phyloP scores from a whole-genome alignment of 2,113 vertebrate species.

The Corythaeola cristata region DNA sequence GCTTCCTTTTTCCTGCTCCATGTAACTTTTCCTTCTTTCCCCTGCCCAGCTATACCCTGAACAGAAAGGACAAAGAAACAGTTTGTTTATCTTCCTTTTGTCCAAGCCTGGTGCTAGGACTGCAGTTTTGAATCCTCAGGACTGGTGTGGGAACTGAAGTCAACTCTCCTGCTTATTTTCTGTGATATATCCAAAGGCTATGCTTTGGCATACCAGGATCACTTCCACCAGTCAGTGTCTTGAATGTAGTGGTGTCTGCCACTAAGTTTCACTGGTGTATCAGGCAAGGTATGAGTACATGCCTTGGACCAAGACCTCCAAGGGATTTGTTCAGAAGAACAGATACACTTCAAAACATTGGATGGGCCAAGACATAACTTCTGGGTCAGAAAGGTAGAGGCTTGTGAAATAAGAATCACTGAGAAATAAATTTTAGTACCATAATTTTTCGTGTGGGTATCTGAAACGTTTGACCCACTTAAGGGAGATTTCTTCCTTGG shows the following conservation, averaged over 20 bases:
- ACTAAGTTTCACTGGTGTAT: not conserved
- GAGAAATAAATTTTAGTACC: not conserved
- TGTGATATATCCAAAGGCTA: not conserved
- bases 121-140: not conserved
- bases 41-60: rapidly evolving
- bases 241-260: not conserved
- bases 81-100: not conserved
- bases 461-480: not conserved
- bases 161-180: not conserved
- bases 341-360: not conserved
- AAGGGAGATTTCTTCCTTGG: not conserved
- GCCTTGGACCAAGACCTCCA: not conserved
- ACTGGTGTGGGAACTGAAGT: not conserved
- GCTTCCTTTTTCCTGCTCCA: not conserved
- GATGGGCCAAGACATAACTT: not conserved
- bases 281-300: not conserved
- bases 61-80: not conserved
- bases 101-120: not conserved
- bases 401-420: not conserved
- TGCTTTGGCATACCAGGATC: not conserved
- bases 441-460: rapidly evolving
- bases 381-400: not conserved
- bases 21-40: not conserved
- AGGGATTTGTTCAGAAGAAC: not conserved
- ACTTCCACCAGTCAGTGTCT: not conserved